Evolutionary conservation across 2,797 vertebrate species (phyloP).

Genomic region (Antrozous pallidus): DNA sequence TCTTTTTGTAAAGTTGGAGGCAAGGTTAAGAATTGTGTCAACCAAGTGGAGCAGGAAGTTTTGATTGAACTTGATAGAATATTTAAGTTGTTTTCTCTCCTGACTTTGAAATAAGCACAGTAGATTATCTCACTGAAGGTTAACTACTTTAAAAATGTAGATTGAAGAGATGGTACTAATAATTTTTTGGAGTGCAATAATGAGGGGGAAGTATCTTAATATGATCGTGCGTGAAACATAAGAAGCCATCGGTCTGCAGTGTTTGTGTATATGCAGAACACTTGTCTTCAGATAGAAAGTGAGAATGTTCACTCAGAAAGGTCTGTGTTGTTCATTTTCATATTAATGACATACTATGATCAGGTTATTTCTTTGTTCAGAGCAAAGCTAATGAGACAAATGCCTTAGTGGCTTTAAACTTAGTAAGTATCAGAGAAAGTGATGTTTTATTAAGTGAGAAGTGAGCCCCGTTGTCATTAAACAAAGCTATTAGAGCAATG

Average conservation of each 20-base stretch:
- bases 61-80: background rate
- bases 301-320: background rate
- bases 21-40: background rate
- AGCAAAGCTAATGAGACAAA: slow-evolving; percentile 38
- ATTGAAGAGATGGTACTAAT: background rate
- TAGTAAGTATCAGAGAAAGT: background rate
- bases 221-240: background rate
- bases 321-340: background rate
- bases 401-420: slow-evolving; percentile 42
- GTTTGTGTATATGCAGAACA: slow-evolving; percentile 12
- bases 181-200: background rate
- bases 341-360: background rate
- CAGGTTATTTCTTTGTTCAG: background rate
- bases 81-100: slow-evolving; percentile 13
- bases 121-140: background rate
- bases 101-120: slow-evolving; percentile 12
- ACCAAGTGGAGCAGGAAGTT: slow-evolving; percentile 18
- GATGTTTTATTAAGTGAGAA: background rate
- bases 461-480: slow-evolving; percentile 20
- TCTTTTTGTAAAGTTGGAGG: slow-evolving; percentile 26
- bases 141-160: background rate
- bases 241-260: slow-evolving; percentile 9
- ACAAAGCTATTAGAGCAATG: background rate
- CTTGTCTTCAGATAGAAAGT: slow-evolving; percentile 43
- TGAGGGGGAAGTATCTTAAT: background rate